Percentiles rank a stretch among this genome's conserved stretches.
Conservation (phyloP, 2,888 invertebrate species). For the Patella ulyssiponensis region DNA sequence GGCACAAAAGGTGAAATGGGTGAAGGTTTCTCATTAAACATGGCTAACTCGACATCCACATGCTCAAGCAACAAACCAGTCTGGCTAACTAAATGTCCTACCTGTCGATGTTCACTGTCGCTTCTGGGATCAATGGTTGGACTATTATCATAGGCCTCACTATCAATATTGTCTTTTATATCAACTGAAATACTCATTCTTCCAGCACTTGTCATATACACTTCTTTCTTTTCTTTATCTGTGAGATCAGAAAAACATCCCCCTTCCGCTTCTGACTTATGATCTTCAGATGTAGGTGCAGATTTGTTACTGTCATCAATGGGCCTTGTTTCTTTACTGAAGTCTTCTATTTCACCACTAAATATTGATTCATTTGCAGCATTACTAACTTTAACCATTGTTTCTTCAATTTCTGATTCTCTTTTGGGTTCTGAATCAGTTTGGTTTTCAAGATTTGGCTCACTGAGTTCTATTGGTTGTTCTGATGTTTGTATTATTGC, state of each 20-base stretch:
- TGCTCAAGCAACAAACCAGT: slow-evolving; percentile 36
- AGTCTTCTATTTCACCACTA: too few species aligned
- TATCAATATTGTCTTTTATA: slow-evolving; percentile 27
- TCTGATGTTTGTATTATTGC: slow-evolving; percentile 20
- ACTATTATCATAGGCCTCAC: slow-evolving; percentile 1
- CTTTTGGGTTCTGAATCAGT: not conserved
- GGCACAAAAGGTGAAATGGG: slow-evolving; percentile 13
- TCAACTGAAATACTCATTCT: slow-evolving; percentile 54
- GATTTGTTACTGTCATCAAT: too few species aligned
- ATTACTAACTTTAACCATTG: slow-evolving; percentile 15
- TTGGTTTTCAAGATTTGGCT: slow-evolving; percentile 34
- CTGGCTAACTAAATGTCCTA: slow-evolving; percentile 35
- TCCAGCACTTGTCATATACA: slow-evolving; percentile 56
- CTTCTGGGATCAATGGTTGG: not conserved
- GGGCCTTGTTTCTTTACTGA: too few species aligned
- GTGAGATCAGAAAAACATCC: too few species aligned
- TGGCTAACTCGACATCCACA: slow-evolving; percentile 39
- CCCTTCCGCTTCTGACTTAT: too few species aligned
- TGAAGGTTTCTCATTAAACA: slow-evolving; percentile 9
- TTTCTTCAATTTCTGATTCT: not conserved
- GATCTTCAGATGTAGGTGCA: too few species aligned
- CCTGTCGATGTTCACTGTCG: slow-evolving; percentile 20
- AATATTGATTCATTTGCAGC: not conserved
- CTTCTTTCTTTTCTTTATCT: slow-evolving; percentile 42
- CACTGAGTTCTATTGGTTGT: slow-evolving; percentile 37